A percentile compares a stretch with the other conserved stretches of the same genome.
Evolutionary conservation across 1,140 invertebrate species (phyloP).

Genomic region (Drosophila oshimai): DNA sequence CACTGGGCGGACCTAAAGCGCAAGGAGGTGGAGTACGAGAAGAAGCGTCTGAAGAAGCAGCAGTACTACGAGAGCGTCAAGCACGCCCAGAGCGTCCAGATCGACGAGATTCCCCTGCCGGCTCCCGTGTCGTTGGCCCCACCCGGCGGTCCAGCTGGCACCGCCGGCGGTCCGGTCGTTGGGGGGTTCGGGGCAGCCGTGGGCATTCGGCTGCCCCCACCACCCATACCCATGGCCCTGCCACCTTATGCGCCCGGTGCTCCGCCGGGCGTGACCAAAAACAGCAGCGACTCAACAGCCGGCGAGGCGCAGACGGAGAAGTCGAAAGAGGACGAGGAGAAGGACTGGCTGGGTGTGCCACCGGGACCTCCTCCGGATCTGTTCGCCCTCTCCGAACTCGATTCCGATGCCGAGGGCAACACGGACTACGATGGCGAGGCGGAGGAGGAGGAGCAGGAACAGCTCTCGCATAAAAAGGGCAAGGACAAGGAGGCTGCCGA

Average conservation of each 20-base stretch:
- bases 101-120: constrained; percentile 98
- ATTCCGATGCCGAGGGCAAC: constrained; percentile 84
- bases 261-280: constrained; percentile 67
- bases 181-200: constrained; percentile 1
- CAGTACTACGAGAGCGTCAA: constrained; percentile 97
- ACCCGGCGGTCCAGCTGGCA: neutral
- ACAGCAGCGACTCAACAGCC: constrained; percentile 30
- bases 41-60: constrained; percentile 91
- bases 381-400: constrained; percentile 84
- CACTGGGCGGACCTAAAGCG: constrained; percentile 95
- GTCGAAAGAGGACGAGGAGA: constrained; percentile 83
- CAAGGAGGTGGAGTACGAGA: constrained; percentile 96
- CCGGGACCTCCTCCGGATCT: constrained; percentile 91
- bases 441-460: constrained; percentile 44
- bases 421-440: constrained; percentile 49
- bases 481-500: constrained; percentile 88
- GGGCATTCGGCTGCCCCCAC: constrained; percentile 69
- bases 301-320: constrained; percentile 39
- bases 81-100: constrained; percentile 96
- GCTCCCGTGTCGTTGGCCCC: constrained; percentile 83
- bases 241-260: constrained; percentile 76
- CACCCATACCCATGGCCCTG: constrained; percentile 69
- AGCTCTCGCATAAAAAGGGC: constrained; percentile 89
- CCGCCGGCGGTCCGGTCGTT: neutral
- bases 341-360: constrained; percentile 91